These are phyloP conservation scores for Mesaphorura yosii DNA, from an alignment of 1,140 invertebrate genomes.

Conservation along the genomic window DNA sequence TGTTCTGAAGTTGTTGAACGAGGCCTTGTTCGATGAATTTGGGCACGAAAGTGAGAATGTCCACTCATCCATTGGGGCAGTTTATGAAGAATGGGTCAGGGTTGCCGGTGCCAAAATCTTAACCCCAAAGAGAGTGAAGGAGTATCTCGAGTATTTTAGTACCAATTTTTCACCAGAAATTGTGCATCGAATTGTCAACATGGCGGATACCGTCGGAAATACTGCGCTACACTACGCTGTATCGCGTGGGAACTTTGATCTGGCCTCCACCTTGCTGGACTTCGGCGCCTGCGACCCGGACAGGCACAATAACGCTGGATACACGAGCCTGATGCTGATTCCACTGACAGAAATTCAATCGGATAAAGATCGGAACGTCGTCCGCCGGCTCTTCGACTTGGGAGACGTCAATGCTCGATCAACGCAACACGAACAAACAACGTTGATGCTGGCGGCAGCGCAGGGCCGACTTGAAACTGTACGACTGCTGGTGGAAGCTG, in stretches of 20 bases:
- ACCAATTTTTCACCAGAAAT: constrained; percentile 60
- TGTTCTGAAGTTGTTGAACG: constrained; percentile 66
- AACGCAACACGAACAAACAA: constrained; percentile 38
- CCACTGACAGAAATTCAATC: constrained; percentile 67
- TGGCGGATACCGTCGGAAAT: constrained; percentile 72
- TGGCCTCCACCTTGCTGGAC: constrained; percentile 79
- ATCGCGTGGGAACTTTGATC: constrained; percentile 87
- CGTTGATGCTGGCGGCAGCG: constrained; percentile 66
- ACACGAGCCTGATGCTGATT: constrained; percentile 82
- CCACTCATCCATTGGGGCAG: constrained; percentile 55
- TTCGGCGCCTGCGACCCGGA: constrained; percentile 84
- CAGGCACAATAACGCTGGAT: constrained; percentile 78
- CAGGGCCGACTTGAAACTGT: constrained; percentile 79
- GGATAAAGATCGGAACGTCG: constrained; percentile 61
- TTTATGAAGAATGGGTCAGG: constrained; percentile 78
- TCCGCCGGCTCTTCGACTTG: constrained; percentile 64
- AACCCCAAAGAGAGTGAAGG: constrained; percentile 64
- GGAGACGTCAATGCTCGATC: constrained; percentile 80
- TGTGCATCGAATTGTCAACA: constrained; percentile 68
- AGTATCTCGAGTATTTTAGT: constrained; percentile 73
- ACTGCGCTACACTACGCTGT: constrained; percentile 91
- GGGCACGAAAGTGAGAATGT: constrained; percentile 35
- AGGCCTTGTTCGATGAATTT: constrained; percentile 52
- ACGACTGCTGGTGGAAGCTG: constrained; percentile 64
- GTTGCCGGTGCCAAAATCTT: constrained; percentile 60